Conservation (phyloP, 2,113 vertebrate species). For the Pterophyllum scalare region DNA sequence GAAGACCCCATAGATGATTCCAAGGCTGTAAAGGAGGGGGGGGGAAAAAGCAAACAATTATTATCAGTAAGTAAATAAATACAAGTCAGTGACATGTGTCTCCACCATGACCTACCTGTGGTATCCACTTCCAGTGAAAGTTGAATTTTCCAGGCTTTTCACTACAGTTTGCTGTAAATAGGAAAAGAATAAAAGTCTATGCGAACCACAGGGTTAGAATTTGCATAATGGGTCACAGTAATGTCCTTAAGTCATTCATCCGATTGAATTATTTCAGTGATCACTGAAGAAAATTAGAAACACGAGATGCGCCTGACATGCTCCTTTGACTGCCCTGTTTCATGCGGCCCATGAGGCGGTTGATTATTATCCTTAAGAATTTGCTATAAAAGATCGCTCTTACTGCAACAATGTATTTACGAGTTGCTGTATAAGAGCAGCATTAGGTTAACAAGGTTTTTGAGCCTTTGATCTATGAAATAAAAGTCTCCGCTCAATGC, state of each 20-base stretch:
- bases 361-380: background rate
- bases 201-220: background rate
- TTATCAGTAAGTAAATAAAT: background rate
- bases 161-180: constrained; percentile 93
- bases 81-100: background rate
- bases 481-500: background rate
- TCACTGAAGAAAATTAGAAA: constrained; percentile 70
- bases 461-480: background rate
- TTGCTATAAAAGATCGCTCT: background rate
- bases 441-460: background rate
- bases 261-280: constrained; percentile 50
- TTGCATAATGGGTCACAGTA: background rate
- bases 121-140: constrained; percentile 94
- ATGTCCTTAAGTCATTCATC: constrained; percentile 18
- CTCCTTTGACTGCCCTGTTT: constrained; percentile 5
- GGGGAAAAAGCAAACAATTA: background rate
- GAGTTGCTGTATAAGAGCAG: background rate
- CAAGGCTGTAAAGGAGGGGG: constrained; percentile 82
- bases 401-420: no score
- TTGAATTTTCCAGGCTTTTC: constrained; percentile 87
- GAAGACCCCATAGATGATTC: constrained; percentile 97
- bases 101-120: constrained; percentile 85
- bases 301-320: constrained; percentile 71
- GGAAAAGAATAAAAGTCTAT: background rate
- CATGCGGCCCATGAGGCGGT: background rate